Evolutionary conservation across 2,888 invertebrate species (phyloP).

Genomic region (Xestobium rufovillosum): DNA sequence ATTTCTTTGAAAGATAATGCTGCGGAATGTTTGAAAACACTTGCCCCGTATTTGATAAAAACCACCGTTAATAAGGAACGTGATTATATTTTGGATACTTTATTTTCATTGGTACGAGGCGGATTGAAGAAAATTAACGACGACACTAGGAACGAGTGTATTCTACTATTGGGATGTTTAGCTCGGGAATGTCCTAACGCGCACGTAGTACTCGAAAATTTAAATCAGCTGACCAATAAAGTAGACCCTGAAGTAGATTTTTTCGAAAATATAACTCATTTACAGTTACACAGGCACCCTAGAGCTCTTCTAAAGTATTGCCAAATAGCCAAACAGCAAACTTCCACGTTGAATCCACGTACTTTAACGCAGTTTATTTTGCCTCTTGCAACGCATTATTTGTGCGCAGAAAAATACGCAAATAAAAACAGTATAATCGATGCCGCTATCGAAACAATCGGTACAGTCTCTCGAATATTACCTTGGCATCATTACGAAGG

Average conservation of each 20-base stretch:
- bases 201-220: constrained; percentile 65
- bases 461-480: constrained; percentile 65
- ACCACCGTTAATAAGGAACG: constrained; percentile 51
- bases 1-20: constrained; percentile 75
- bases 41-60: constrained; percentile 58
- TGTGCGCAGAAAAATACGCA: constrained; percentile 68
- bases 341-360: constrained; percentile 55
- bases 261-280: constrained; percentile 86
- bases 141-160: constrained; percentile 67
- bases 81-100: constrained; percentile 62
- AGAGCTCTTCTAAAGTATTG: constrained; percentile 74
- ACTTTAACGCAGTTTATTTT: constrained; percentile 78
- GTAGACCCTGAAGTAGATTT: constrained; percentile 83
- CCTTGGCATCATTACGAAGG: constrained; percentile 89
- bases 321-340: constrained; percentile 54
- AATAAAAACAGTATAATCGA: constrained; percentile 77
- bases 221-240: constrained; percentile 59
- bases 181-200: constrained; percentile 62
- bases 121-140: constrained; percentile 67
- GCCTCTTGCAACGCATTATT: constrained; percentile 73
- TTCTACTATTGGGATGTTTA: constrained; percentile 70
- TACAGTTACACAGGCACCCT: constrained; percentile 78
- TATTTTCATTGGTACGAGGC: constrained; percentile 63
- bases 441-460: constrained; percentile 74
- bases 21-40: constrained; percentile 61